Evolutionary conservation across 1,140 invertebrate genomes (phyloP).

Genomic region (Bombus waltoni): DNA sequence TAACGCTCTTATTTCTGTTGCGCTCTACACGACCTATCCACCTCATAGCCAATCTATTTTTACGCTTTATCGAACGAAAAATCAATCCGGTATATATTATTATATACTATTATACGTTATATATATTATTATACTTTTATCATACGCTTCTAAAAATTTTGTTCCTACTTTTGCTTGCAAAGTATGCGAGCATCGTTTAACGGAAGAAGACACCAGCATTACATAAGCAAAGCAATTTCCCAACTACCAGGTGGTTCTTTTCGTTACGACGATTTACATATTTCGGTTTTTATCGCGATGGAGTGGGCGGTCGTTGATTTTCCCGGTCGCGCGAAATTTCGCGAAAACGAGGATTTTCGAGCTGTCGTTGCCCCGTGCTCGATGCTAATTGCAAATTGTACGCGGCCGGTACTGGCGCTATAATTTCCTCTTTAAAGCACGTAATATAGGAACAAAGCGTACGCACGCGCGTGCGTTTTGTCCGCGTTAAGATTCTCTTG

Average conservation of each 20-base stretch:
- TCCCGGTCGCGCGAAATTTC: not conserved
- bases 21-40: too few species aligned
- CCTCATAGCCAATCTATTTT: too few species aligned
- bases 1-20: too few species aligned
- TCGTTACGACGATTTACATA: not conserved
- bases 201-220: not conserved
- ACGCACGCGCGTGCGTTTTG: not conserved
- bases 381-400: constrained; percentile 16
- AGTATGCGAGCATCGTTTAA: not conserved
- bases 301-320: not conserved
- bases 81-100: too few species aligned
- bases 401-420: not conserved
- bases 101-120: too few species aligned
- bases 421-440: not conserved
- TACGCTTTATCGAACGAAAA: too few species aligned
- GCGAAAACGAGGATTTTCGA: not conserved
- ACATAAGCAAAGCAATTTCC: not conserved
- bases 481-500: too few species aligned
- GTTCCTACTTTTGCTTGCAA: not conserved
- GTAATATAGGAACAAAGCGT: not conserved
- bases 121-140: too few species aligned
- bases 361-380: too few species aligned
- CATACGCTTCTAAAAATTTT: not conserved
- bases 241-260: not conserved
- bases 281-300: not conserved